These are phyloP conservation scores for Leucoraja erinaceus DNA, from an alignment of 2,113 vertebrate genomes.

Conservation along the genomic window DNA sequence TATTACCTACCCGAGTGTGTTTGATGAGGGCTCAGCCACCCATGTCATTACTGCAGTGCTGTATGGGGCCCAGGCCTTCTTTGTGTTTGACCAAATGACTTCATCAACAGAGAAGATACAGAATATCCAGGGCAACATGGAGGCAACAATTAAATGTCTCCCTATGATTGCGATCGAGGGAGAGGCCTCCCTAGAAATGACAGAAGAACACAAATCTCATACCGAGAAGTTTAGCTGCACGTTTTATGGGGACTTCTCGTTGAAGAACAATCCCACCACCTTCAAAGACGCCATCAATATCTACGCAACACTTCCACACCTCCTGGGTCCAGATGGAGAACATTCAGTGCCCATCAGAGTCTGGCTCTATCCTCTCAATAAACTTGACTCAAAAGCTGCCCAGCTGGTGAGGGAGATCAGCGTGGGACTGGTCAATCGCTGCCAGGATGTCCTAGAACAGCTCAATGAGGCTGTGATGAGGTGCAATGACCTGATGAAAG, in stretches of 20 bases:
- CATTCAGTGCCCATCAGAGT: constrained; percentile 51
- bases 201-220: neutral
- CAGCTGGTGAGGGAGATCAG: constrained; percentile 47
- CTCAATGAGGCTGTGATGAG: constrained; percentile 42
- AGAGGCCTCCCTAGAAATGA: neutral
- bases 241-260: constrained; percentile 49
- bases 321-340: constrained; percentile 43
- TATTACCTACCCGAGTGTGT: too few relatives aligned
- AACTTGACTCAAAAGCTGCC: constrained; percentile 47
- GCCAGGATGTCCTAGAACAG: constrained; percentile 43
- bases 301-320: constrained; percentile 46
- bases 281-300: constrained; percentile 48
- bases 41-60: too few relatives aligned
- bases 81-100: too few relatives aligned
- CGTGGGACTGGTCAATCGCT: constrained; percentile 27
- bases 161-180: too few relatives aligned
- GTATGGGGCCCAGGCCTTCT: too few relatives aligned
- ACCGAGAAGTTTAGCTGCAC: constrained; percentile 47
- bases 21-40: too few relatives aligned
- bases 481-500: constrained; percentile 46
- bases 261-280: constrained; percentile 41
- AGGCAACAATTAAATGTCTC: too few relatives aligned
- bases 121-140: too few relatives aligned
- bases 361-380: constrained; percentile 51
- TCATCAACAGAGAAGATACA: too few relatives aligned